These are phyloP conservation scores for Rhabdomys dilectus DNA, from an alignment of 2,113 vertebrate genomes.

Conservation along the genomic window DNA sequence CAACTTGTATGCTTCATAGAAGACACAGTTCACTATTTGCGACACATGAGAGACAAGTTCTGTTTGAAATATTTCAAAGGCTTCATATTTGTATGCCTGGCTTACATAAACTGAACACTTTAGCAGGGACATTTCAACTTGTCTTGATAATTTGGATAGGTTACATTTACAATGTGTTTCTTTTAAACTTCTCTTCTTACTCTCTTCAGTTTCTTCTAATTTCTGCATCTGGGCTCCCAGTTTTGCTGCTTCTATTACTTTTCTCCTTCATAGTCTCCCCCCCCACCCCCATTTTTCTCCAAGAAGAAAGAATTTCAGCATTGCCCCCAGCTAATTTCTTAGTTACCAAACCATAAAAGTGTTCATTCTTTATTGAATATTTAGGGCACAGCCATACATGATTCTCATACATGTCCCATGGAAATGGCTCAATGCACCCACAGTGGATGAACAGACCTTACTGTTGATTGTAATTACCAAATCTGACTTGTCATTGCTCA, in stretches of 20 bases:
- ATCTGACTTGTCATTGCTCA: conserved; percentile 11
- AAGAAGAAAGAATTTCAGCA: conserved; percentile 77
- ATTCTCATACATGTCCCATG: conserved; percentile 54
- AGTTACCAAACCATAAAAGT: conserved; percentile 69
- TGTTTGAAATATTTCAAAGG: neutral
- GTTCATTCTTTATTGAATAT: conserved; percentile 75
- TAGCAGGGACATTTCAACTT: neutral
- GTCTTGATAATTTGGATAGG: neutral
- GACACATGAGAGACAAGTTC: neutral
- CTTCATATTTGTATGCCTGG: conserved; percentile 37
- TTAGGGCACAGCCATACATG: conserved; percentile 57
- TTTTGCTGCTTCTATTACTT: conserved; percentile 53
- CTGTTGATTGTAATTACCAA: conserved; percentile 71
- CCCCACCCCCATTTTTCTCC: neutral
- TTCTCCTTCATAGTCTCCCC: conserved; percentile 63
- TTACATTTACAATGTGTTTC: conserved; percentile 6
- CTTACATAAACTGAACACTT: neutral
- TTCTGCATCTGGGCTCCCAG: neutral
- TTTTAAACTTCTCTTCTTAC: neutral
- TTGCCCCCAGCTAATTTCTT: conserved; percentile 77
- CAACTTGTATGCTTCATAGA: conserved; percentile 4
- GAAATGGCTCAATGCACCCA: conserved; percentile 60
- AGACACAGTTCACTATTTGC: conserved; percentile 51
- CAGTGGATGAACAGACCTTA: conserved; percentile 61
- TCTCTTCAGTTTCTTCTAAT: neutral